Conservation (phyloP, 2,888 invertebrate species). For the Ochropleura leucogaster region DNA sequence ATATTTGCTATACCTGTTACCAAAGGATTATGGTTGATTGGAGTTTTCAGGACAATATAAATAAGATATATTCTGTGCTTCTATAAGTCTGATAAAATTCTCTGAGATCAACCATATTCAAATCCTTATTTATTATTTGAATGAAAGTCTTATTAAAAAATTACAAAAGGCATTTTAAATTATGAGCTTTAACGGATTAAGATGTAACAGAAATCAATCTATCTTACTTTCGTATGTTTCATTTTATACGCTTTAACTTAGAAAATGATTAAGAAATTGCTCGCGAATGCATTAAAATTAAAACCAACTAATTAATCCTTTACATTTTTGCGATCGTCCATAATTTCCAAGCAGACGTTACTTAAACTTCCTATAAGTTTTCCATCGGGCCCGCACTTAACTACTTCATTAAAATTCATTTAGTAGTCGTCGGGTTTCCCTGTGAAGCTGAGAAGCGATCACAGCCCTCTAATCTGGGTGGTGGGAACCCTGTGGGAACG, state of each 20-base stretch:
- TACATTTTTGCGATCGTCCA: constrained; percentile 32
- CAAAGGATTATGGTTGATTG: background rate
- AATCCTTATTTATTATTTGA: background rate
- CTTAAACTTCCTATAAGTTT: constrained; percentile 68
- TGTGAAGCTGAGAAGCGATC: constrained; percentile 67
- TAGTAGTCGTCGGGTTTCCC: constrained; percentile 68
- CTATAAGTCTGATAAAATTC: background rate
- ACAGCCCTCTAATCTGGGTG: constrained; percentile 71
- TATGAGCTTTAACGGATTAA: background rate
- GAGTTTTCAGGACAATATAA: background rate
- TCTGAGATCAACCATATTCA: background rate
- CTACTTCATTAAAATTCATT: constrained; percentile 78
- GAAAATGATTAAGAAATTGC: background rate
- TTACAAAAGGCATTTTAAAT: background rate
- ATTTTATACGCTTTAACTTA: constrained; percentile 9
- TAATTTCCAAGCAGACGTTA: constrained; percentile 37
- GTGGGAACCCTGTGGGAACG: constrained; percentile 71
- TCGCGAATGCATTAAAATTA: constrained; percentile 9
- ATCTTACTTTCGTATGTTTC: constrained; percentile 4
- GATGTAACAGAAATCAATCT: background rate
- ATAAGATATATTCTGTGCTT: too few relatives aligned
- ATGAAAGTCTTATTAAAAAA: background rate
- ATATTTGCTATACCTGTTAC: constrained; percentile 21
- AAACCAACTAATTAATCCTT: constrained; percentile 14
- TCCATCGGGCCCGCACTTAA: constrained; percentile 67